Conservation (phyloP, 1,140 invertebrate species). For the Macrocentrus cingulum region DNA sequence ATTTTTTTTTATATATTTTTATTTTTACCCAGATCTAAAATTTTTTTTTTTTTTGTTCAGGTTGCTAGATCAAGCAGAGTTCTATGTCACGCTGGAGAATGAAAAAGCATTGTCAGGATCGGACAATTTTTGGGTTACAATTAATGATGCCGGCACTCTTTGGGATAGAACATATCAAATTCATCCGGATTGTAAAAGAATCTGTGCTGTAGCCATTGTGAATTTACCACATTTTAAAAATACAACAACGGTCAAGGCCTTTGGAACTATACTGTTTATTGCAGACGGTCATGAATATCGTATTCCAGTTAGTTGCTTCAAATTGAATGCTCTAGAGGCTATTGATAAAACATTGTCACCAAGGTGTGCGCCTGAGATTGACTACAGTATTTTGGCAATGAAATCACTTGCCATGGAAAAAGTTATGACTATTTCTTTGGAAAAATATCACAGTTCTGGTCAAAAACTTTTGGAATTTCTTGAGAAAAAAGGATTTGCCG, state of each 20-base stretch:
- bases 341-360: conserved; percentile 33
- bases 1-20: neutral
- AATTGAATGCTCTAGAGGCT: conserved; percentile 31
- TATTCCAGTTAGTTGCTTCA: conserved; percentile 33
- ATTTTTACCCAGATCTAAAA: conserved; percentile 12
- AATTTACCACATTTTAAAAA: conserved; percentile 44
- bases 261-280: conserved; percentile 43
- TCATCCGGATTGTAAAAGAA: conserved; percentile 18
- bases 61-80: conserved; percentile 34
- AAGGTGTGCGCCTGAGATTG: conserved; percentile 22
- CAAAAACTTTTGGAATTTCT: conserved; percentile 34
- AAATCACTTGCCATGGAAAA: conserved; percentile 43
- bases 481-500: conserved; percentile 34
- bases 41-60: conserved; percentile 35
- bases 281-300: conserved; percentile 42
- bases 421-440: conserved; percentile 29
- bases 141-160: conserved; percentile 28
- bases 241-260: conserved; percentile 25
- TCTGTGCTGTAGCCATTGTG: conserved; percentile 40
- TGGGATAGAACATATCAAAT: conserved; percentile 35
- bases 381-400: conserved; percentile 36
- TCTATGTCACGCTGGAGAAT: conserved; percentile 36
- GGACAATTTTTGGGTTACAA: conserved; percentile 41
- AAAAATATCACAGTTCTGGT: conserved; percentile 16
- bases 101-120: conserved; percentile 30